These are phyloP conservation scores for Hydrotaea diabolus DNA, from an alignment of 2,888 invertebrate species.

Conservation along the genomic window DNA sequence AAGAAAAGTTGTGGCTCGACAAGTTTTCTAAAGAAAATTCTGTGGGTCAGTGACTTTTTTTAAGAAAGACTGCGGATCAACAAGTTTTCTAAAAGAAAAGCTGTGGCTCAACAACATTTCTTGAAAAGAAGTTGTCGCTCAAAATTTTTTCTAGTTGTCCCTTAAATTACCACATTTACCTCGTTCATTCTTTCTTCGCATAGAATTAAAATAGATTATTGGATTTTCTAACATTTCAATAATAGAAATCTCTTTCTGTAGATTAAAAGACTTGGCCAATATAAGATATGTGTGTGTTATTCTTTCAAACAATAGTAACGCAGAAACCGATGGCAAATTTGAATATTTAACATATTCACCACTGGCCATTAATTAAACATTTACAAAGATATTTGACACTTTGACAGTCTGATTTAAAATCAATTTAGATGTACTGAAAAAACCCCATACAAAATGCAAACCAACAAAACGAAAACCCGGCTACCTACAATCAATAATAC, in stretches of 20 bases:
- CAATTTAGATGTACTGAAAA: neutral
- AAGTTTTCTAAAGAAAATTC: no score
- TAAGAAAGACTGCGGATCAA: no score
- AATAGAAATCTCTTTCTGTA: neutral
- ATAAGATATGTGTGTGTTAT: no score
- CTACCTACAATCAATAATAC: no score
- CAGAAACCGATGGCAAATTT: neutral
- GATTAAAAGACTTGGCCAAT: neutral
- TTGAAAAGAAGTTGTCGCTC: no score
- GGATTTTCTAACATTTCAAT: neutral
- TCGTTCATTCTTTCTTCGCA: neutral
- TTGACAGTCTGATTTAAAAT: conserved; percentile 17
- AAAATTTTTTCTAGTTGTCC: no score
- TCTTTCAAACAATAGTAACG: neutral
- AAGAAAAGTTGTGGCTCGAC: no score
- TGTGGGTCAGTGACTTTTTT: no score
- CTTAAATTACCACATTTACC: neutral
- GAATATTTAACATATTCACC: neutral
- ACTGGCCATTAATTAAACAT: conserved; percentile 3
- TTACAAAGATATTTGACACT: conserved; percentile 11
- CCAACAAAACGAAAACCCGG: neutral
- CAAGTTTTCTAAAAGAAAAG: no score
- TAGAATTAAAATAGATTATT: neutral
- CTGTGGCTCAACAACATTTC: no score
- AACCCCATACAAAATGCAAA: neutral